Evolutionary conservation across 1,140 invertebrate species (phyloP).

Genomic region (Ceratoteleas bidentatus): DNA sequence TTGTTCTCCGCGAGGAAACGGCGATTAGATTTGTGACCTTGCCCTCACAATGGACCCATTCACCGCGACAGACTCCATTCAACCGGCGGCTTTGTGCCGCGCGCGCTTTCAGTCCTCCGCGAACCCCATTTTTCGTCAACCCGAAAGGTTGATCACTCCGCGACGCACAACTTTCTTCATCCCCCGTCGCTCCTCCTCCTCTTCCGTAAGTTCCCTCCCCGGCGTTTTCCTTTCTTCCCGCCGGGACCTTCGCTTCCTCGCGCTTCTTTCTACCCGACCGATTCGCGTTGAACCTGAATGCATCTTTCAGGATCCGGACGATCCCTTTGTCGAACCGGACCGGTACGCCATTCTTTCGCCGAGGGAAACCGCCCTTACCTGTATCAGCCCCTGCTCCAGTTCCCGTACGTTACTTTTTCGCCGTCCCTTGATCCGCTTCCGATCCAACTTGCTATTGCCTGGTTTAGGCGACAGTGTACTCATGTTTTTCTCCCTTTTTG

Average conservation of each 20-base stretch:
- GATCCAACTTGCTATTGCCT: background rate
- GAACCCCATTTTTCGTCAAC: constrained; percentile 55
- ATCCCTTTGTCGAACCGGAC: constrained; percentile 78
- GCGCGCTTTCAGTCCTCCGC: constrained; percentile 63
- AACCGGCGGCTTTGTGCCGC: constrained; percentile 74
- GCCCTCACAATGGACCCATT: constrained; percentile 78
- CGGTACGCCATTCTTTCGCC: constrained; percentile 74
- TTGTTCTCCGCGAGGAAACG: constrained; percentile 62
- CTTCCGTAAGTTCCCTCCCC: background rate
- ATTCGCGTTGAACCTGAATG: constrained; percentile 80
- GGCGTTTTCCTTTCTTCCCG: constrained; percentile 26
- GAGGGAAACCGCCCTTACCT: constrained; percentile 68
- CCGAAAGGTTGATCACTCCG: background rate
- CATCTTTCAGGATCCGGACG: constrained; percentile 78
- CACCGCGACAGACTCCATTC: constrained; percentile 68
- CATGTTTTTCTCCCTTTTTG: constrained; percentile 29
- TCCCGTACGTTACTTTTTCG: constrained; percentile 44
- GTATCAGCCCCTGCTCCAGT: constrained; percentile 68
- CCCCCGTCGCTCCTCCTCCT: background rate
- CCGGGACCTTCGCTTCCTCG: constrained; percentile 28
- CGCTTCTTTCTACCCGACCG: constrained; percentile 66
- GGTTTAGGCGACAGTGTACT: constrained; percentile 14
- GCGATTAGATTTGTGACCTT: constrained; percentile 80
- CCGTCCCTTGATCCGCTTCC: constrained; percentile 13
- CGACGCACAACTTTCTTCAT: background rate